These are phyloP conservation scores for Zoanthus gigantus DNA, from an alignment of 92 coral and sea anemone species.

Conservation along the genomic window DNA sequence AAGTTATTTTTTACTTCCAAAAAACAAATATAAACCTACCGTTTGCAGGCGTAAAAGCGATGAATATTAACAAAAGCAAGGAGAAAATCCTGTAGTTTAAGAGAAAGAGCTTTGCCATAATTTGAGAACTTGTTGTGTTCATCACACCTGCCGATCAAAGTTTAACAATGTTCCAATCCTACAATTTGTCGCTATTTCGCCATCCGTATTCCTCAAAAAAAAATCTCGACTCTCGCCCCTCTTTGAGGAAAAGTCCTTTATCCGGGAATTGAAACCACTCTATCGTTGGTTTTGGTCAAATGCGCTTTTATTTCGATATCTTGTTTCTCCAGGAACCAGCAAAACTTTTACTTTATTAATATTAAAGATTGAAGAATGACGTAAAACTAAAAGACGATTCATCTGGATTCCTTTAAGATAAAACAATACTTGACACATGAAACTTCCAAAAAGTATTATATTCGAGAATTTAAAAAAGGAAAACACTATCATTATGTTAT, in stretches of 20 bases:
- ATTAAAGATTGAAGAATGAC: constrained; percentile 26
- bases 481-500: background rate
- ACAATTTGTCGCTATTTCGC: constrained; percentile 19
- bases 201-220: background rate
- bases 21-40: background rate
- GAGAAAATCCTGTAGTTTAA: constrained; percentile 12
- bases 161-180: background rate
- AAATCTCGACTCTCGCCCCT: background rate
- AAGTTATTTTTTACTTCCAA: too few species aligned
- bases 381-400: constrained; percentile 26
- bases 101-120: constrained; percentile 9
- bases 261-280: background rate
- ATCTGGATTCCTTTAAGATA: constrained; percentile 39
- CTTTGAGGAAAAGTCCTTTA: background rate
- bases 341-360: constrained; percentile 17
- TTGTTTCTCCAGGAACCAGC: constrained; percentile 21
- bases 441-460: background rate
- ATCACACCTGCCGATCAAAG: constrained; percentile 14
- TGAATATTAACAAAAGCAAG: background rate
- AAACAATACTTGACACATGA: constrained; percentile 31
- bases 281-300: background rate
- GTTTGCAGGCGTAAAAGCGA: constrained; percentile 16
- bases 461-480: background rate
- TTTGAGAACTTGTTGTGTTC: constrained; percentile 17
- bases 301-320: background rate